Evolutionary conservation across 1,140 invertebrate species (phyloP), one percentile per base, ranked within the genome.

Genomic region (Meloidogyne chitwoodi): DNA sequence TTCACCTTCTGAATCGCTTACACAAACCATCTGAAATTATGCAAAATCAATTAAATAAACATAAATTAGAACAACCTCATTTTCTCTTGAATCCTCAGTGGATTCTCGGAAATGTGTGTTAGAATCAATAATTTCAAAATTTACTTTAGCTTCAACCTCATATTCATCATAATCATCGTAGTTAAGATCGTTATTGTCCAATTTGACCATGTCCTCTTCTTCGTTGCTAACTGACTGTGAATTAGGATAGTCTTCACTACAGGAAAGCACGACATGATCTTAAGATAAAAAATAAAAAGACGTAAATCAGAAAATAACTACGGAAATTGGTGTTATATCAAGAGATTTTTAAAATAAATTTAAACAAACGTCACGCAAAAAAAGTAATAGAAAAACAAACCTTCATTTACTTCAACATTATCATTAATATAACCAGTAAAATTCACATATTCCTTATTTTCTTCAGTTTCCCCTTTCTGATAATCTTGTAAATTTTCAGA

Each of bases 171-270:
- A 56, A 24, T 72, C 70, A 22, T 72, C 70, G 10, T 72, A 72
- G 70, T 73, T 73, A 29, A 73, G 34, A 26, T 73, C 71, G 24
- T 73, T 73, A 26, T 73, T 73, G 26, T 73, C 56, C 56, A 73
- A 38, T 26, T 73, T 64, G 24, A 73, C 64, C 71, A 73, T 61
- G 10, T 73, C 64, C 19, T 62, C 71, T 19, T 70, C 38, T 29
- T 70, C 31, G 19, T 29, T 38, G 10, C 68, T 22, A 26, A 29
- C 68, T n/a, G 68, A 70, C 6, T 56, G 48, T n/a, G 48, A 56
- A 56, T 56, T 56, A n/a, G 48, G 48, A 0, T n/a, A n/a, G 1
- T 56, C 48, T n/a, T 56, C 19, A n/a, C 19, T 4, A n/a, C 48
- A 6, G 4, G 48, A 56, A 56, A n/a, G 48, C n/a, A n/a, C 48